These are phyloP conservation scores for Probaryconus sp. DNA, from an alignment of 1,140 invertebrate species.

Conservation along the genomic window DNA sequence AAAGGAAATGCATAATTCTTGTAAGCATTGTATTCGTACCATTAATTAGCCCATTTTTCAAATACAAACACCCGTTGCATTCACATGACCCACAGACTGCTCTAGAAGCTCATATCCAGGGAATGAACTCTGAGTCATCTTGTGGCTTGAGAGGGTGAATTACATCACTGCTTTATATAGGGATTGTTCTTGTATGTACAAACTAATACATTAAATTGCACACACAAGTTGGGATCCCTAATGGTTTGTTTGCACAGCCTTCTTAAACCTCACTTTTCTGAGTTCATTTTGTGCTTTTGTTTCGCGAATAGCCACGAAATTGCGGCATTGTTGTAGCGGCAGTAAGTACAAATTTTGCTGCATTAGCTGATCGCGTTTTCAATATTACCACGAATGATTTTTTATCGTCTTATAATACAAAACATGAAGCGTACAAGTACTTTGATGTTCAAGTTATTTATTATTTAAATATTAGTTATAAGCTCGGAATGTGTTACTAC, in stretches of 20 bases:
- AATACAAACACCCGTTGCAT: slow-evolving; percentile 26
- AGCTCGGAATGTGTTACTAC: too few species aligned
- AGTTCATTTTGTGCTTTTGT: slow-evolving; percentile 12
- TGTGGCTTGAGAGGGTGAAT: slow-evolving; percentile 23
- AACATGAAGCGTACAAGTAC: too few species aligned
- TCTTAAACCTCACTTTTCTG: slow-evolving; percentile 10
- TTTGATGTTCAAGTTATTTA: too few species aligned
- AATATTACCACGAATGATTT: neutral
- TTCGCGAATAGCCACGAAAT: slow-evolving; percentile 5
- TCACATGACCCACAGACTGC: slow-evolving; percentile 22
- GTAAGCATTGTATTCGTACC: too few species aligned
- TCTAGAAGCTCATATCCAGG: slow-evolving; percentile 11
- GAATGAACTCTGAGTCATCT: slow-evolving; percentile 39
- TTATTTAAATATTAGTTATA: too few species aligned
- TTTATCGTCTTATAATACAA: too few species aligned
- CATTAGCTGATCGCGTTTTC: slow-evolving; percentile 11
- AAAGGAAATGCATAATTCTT: too few species aligned
- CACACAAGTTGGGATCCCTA: slow-evolving; percentile 4
- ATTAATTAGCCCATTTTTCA: too few species aligned
- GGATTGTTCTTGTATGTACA: slow-evolving; percentile 19
- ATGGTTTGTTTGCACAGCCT: slow-evolving; percentile 26
- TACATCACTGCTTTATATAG: slow-evolving; percentile 33
- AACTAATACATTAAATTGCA: slow-evolving; percentile 23
- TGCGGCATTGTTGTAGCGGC: slow-evolving; percentile 10
- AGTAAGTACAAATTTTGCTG: slow-evolving; percentile 20